These are phyloP conservation scores for Venustoraphidia nigricollis DNA, from an alignment of 2,888 invertebrate species.

Conservation along the genomic window DNA sequence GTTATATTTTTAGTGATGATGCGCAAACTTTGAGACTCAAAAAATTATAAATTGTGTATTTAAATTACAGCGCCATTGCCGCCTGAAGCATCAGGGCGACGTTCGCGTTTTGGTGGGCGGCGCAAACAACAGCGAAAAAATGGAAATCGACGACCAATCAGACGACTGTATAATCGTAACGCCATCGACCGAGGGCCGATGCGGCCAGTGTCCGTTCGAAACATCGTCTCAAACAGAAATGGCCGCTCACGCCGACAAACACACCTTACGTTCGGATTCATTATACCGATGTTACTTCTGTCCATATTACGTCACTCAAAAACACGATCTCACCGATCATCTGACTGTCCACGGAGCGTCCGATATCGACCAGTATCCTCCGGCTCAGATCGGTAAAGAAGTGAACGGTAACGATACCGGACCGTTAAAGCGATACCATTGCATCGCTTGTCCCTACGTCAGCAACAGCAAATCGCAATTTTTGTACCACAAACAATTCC, in stretches of 20 bases:
- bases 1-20: not conserved
- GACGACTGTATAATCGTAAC: slow-evolving; percentile 20
- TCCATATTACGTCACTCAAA: slow-evolving; percentile 58
- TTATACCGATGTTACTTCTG: slow-evolving; percentile 69
- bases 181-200: slow-evolving; percentile 20
- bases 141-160: slow-evolving; percentile 23
- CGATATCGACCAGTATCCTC: slow-evolving; percentile 39
- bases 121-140: slow-evolving; percentile 34
- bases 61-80: slow-evolving; percentile 53
- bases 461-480: slow-evolving; percentile 77
- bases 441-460: slow-evolving; percentile 68
- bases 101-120: slow-evolving; percentile 45
- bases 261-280: slow-evolving; percentile 49
- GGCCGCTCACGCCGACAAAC: slow-evolving; percentile 50
- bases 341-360: slow-evolving; percentile 44
- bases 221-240: slow-evolving; percentile 40
- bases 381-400: slow-evolving; percentile 5
- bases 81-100: slow-evolving; percentile 61
- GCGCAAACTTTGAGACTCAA: slow-evolving; percentile 2
- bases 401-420: slow-evolving; percentile 21
- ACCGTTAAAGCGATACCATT: slow-evolving; percentile 52
- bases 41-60: slow-evolving; percentile 6
- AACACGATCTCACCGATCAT: slow-evolving; percentile 52
- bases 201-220: slow-evolving; percentile 59
- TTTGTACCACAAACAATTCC: slow-evolving; percentile 76